A percentile compares a stretch with the other conserved stretches of the same genome.
Conservation (phyloP, 2,888 invertebrate genomes). For the Amphipyra berbera region DNA sequence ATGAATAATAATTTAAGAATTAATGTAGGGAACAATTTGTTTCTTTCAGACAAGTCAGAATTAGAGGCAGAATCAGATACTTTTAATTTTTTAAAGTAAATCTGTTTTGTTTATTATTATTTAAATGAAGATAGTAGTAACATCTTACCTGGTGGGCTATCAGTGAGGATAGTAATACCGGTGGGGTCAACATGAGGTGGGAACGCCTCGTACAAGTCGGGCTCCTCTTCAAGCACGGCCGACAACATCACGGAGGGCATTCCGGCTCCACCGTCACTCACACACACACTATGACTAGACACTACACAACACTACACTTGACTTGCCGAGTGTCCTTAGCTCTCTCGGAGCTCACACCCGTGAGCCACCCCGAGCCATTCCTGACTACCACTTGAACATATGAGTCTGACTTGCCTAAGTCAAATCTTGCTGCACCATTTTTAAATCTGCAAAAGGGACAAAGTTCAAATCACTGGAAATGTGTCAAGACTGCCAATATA, state of each 20-base stretch:
- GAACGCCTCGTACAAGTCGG: conserved; percentile 94
- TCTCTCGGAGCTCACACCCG: conserved; percentile 79
- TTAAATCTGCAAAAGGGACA: conserved; percentile 83
- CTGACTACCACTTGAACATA: conserved; percentile 67
- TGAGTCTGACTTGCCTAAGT: conserved; percentile 80
- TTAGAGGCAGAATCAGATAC: no score
- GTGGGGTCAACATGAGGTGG: conserved; percentile 95
- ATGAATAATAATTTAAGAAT: background rate
- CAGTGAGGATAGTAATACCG: conserved; percentile 93
- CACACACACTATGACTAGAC: conserved; percentile 81
- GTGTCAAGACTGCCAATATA: conserved; percentile 69
- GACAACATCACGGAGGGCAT: conserved; percentile 93
- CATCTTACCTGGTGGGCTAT: conserved; percentile 89
- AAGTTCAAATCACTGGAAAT: conserved; percentile 72
- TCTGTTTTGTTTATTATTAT: no score
- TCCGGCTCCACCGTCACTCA: conserved; percentile 77
- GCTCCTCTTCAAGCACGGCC: conserved; percentile 93
- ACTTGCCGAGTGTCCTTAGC: conserved; percentile 73
- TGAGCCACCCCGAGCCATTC: conserved; percentile 81
- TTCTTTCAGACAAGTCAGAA: no score
- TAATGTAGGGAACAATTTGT: no score
- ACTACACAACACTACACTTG: conserved; percentile 85
- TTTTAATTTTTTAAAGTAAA: no score
- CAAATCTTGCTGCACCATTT: conserved; percentile 90
- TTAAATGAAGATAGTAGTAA: no score